phyloP scores from a whole-genome alignment of 2,888 invertebrate species.

The Hyposoter didymator region DNA sequence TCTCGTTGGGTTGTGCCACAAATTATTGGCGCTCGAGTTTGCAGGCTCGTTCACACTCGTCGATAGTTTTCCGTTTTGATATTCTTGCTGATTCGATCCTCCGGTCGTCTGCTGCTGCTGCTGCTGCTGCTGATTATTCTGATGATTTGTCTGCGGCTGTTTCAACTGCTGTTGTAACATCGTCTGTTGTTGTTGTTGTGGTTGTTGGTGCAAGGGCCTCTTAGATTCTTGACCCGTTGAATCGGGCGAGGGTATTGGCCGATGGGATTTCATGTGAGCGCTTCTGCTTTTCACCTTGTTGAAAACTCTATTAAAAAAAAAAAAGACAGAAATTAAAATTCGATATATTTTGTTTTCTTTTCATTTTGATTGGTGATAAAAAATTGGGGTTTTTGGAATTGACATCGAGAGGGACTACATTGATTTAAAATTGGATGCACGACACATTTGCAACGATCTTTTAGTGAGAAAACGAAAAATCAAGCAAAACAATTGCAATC shows the following conservation, averaged over 20 bases:
- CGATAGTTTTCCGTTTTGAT: constrained; percentile 75
- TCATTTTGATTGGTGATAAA: not conserved
- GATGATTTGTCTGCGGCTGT: constrained; percentile 67
- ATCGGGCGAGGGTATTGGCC: constrained; percentile 90
- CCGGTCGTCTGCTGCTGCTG: constrained; percentile 55
- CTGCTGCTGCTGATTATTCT: constrained; percentile 50
- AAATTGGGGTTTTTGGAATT: not conserved
- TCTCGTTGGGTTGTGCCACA: constrained; percentile 83
- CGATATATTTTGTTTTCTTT: constrained; percentile 1
- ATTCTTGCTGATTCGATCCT: constrained; percentile 73
- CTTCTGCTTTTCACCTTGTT: constrained; percentile 99
- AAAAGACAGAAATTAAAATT: constrained; percentile 27
- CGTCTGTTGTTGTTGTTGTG: constrained; percentile 63
- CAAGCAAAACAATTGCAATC: not conserved
- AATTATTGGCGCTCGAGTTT: constrained; percentile 78
- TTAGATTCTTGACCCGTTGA: constrained; percentile 90
- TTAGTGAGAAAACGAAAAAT: constrained; percentile 13
- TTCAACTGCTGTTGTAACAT: constrained; percentile 57
- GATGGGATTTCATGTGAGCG: constrained; percentile 99
- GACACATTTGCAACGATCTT: constrained; percentile 23
- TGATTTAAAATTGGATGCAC: constrained; percentile 13
- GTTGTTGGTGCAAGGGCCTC: constrained; percentile 77
- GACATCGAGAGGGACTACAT: constrained; percentile 39
- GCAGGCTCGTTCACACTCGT: constrained; percentile 72
- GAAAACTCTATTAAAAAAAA: constrained; percentile 93